A percentile compares a stretch with the other conserved stretches of the same genome.
These are phyloP conservation scores for Aporophyla lueneburgensis DNA, from an alignment of 2,888 invertebrate genomes.

Conservation along the genomic window DNA sequence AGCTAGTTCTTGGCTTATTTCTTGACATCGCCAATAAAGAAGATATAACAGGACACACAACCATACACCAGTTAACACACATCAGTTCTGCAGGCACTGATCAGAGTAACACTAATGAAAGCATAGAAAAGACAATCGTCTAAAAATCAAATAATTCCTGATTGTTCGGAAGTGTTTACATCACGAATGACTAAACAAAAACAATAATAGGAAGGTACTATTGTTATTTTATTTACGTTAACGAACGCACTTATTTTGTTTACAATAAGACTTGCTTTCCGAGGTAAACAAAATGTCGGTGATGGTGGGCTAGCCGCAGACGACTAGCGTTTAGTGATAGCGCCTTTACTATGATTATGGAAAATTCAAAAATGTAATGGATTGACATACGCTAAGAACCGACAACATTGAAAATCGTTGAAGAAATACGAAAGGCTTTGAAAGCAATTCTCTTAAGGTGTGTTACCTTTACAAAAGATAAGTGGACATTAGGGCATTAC, in stretches of 20 bases:
- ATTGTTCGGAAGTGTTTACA: constrained; percentile 8
- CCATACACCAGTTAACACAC: neutral
- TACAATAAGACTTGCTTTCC: neutral
- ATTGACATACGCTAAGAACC: neutral
- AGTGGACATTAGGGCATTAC: no score
- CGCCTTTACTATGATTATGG: neutral
- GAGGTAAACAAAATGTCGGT: neutral
- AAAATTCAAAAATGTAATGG: neutral
- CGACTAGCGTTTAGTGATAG: neutral
- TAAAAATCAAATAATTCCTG: neutral
- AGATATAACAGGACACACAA: neutral
- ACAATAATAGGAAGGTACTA: neutral
- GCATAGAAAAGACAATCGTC: neutral
- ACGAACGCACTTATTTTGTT: neutral
- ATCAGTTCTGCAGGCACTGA: neutral
- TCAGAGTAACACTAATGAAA: neutral
- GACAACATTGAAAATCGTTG: neutral
- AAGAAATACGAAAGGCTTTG: neutral
- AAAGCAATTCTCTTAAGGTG: no score
- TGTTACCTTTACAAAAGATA: no score
- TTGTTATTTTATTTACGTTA: neutral
- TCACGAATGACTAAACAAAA: constrained; percentile 6
- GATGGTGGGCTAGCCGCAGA: neutral
- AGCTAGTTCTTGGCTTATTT: neutral
- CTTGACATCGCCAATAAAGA: neutral